Conservation (phyloP, 1,140 invertebrate species). For the Zaprionus davidi region DNA sequence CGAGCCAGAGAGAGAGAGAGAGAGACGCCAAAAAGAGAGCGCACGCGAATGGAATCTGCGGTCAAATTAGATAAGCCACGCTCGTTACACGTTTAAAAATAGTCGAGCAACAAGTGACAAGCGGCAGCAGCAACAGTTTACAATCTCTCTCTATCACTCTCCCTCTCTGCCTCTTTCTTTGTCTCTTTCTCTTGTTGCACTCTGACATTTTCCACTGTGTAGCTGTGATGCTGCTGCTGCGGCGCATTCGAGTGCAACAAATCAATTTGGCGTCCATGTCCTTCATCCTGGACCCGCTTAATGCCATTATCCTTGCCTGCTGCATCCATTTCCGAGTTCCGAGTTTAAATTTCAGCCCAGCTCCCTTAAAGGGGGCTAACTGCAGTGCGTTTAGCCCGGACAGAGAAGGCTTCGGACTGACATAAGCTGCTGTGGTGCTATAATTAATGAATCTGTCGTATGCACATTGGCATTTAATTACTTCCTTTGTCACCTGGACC, state of each 20-base stretch:
- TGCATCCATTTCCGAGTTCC: slow-evolving; percentile 7
- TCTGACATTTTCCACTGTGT: slow-evolving; percentile 21
- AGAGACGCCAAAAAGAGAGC: background rate
- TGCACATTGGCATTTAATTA: slow-evolving; percentile 20
- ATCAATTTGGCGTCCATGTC: slow-evolving; percentile 38
- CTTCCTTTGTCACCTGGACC: background rate
- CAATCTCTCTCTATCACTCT: background rate
- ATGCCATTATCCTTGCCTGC: slow-evolving; percentile 16
- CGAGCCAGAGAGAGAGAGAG: background rate
- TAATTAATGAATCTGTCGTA: slow-evolving; percentile 21
- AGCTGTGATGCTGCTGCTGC: slow-evolving; percentile 5
- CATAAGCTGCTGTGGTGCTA: slow-evolving; percentile 1
- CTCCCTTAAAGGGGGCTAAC: background rate
- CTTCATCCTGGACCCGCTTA: slow-evolving; percentile 11
- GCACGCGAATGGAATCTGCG: slow-evolving; percentile 10
- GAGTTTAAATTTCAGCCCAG: slow-evolving; percentile 16
- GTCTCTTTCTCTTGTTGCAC: background rate
- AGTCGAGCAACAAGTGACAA: slow-evolving; percentile 26
- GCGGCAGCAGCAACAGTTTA: background rate
- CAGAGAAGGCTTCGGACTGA: no score
- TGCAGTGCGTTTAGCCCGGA: slow-evolving; percentile 1
- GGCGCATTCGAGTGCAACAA: slow-evolving; percentile 45
- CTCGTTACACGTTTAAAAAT: slow-evolving; percentile 42
- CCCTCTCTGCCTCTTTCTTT: background rate
- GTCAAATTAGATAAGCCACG: slow-evolving; percentile 47